A percentile compares a stretch with the other conserved stretches of the same genome.
These are phyloP conservation scores for Parotocinclus haroldoi DNA, from an alignment of 2,797 vertebrate genomes.

Conservation along the genomic window DNA sequence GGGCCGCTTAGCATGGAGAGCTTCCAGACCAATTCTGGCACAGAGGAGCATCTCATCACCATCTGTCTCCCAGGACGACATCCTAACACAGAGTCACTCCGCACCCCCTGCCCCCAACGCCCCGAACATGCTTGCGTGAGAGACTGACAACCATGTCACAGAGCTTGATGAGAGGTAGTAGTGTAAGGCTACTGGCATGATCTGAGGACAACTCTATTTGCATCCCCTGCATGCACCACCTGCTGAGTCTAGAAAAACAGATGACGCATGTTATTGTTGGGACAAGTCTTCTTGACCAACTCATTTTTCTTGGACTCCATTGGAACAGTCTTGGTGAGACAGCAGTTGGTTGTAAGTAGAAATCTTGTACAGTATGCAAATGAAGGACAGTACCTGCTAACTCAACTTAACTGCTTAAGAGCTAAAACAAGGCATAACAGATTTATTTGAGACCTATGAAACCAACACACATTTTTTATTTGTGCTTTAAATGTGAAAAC, in stretches of 20 bases:
- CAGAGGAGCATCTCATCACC: constrained; percentile 52
- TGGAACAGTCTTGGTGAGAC: constrained; percentile 18
- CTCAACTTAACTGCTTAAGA: background rate
- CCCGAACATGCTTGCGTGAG: constrained; percentile 24
- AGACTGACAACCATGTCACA: constrained; percentile 33
- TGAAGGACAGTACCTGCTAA: constrained; percentile 21
- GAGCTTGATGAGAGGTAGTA: constrained; percentile 26
- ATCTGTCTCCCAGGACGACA: constrained; percentile 61
- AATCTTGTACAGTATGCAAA: constrained; percentile 23
- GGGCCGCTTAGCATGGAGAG: constrained; percentile 54
- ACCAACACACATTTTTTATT: no score
- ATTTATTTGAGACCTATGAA: no score
- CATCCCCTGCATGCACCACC: constrained; percentile 46
- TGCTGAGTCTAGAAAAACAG: constrained; percentile 48
- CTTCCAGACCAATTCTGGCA: constrained; percentile 58
- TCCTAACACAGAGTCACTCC: constrained; percentile 44
- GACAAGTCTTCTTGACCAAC: constrained; percentile 34
- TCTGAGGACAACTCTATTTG: constrained; percentile 45
- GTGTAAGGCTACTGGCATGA: constrained; percentile 28
- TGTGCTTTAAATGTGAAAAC: no score
- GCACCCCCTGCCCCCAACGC: constrained; percentile 24
- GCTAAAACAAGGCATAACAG: no score
- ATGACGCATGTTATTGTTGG: constrained; percentile 44
- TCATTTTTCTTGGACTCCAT: constrained; percentile 36
- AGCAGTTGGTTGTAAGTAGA: constrained; percentile 23